Percentiles rank a stretch among this genome's conserved stretches.
phyloP scores from a whole-genome alignment of 1,140 invertebrate species.

The Caenorhabditis inopinata region DNA sequence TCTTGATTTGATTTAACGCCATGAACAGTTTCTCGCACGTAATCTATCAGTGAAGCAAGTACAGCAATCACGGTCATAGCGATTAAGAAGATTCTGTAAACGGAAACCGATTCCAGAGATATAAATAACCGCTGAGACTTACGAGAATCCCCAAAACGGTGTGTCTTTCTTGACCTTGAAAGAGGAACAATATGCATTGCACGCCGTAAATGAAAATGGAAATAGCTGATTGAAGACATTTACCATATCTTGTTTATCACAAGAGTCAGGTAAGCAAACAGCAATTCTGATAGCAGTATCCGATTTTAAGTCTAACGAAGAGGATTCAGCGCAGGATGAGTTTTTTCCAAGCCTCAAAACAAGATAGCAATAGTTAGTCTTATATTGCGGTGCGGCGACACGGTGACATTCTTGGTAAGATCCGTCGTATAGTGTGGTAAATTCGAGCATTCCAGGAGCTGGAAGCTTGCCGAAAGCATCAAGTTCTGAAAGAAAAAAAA shows the following conservation, averaged over 20 bases:
- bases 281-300: neutral
- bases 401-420: conserved; percentile 24
- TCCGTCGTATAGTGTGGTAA: neutral
- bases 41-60: neutral
- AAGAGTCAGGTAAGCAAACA: conserved; percentile 27
- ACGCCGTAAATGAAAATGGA: neutral
- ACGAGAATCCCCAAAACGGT: conserved; percentile 21
- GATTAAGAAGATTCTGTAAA: neutral
- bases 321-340: neutral
- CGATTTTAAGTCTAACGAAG: neutral
- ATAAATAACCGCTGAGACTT: neutral
- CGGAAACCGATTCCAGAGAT: too few species aligned
- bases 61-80: neutral
- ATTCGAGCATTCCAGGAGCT: conserved; percentile 8
- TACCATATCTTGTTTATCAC: neutral
- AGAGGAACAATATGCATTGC: neutral
- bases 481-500: conserved; percentile 35
- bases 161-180: neutral
- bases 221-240: conserved; percentile 1
- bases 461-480: conserved; percentile 27
- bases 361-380: conserved; percentile 30
- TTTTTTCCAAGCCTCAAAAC: neutral
- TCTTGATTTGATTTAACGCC: neutral
- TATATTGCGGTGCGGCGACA: neutral
- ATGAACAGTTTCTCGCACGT: neutral